These are phyloP conservation scores for Pseudopleuronectes americanus DNA, from an alignment of 2,797 vertebrate genomes.

Conservation along the genomic window DNA sequence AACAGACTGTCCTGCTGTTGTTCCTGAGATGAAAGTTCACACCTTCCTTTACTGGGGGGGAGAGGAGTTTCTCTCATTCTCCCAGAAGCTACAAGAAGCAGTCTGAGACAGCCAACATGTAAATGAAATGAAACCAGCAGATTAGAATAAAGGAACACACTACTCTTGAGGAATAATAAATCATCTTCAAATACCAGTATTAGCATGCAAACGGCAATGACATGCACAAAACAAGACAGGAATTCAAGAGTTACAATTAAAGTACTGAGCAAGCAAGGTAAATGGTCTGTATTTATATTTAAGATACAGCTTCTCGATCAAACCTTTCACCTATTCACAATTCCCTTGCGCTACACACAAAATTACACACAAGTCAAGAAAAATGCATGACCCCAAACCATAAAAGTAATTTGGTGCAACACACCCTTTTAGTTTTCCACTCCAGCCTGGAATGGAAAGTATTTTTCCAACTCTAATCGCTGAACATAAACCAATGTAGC, in stretches of 20 bases:
- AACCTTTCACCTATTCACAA: constrained; percentile 33
- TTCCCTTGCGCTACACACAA: constrained; percentile 14
- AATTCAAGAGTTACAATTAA: constrained; percentile 15
- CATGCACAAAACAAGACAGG: constrained; percentile 2
- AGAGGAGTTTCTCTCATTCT: constrained; percentile 8
- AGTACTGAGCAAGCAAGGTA: neutral
- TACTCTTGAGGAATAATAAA: neutral
- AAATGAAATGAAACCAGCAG: constrained; percentile 24
- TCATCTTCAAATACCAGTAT: neutral
- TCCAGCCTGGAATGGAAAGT: constrained; percentile 9
- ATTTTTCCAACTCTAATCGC: constrained; percentile 44
- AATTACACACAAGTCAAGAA: constrained; percentile 40
- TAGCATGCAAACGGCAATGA: neutral
- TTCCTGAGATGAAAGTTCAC: constrained; percentile 51
- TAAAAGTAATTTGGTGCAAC: constrained; percentile 25
- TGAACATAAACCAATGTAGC: constrained; percentile 47
- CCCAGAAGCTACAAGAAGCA: constrained; percentile 6
- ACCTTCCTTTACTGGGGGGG: constrained; percentile 32
- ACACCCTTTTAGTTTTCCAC: constrained; percentile 17
- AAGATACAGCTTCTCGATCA: constrained; percentile 33
- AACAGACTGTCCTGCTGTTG: constrained; percentile 42
- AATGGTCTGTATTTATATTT: too few species aligned
- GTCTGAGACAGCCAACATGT: constrained; percentile 5
- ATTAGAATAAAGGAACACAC: neutral
- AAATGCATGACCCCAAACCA: constrained; percentile 28